phyloP scores from a whole-genome alignment of 2,888 invertebrate genomes.

The Ennomos erosarius region DNA sequence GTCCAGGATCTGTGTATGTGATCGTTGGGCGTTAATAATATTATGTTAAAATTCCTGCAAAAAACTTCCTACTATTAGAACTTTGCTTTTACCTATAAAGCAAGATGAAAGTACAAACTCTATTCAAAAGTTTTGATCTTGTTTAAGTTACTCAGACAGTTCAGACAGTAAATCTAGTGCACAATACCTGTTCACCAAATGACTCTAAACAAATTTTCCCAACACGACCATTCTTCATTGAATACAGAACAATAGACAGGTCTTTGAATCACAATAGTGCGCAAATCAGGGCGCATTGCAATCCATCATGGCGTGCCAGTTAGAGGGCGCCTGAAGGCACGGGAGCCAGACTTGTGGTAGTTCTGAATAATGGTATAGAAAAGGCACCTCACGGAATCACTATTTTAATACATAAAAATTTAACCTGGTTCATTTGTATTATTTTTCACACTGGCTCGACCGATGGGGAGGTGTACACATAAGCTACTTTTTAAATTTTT shows the following conservation, averaged over 20 bases:
- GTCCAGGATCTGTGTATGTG: too few species aligned
- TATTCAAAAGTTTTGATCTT: too few species aligned
- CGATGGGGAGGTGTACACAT: too few species aligned
- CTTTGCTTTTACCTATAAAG: too few species aligned
- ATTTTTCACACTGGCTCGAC: too few species aligned
- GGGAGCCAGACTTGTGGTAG: slow-evolving; percentile 8
- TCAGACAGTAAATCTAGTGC: slow-evolving; percentile 2
- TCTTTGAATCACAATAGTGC: slow-evolving; percentile 10
- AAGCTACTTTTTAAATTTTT: too few species aligned
- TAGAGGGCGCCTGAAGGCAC: slow-evolving; percentile 12
- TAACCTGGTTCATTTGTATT: too few species aligned
- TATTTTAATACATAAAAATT: neutral
- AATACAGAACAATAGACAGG: slow-evolving; percentile 21
- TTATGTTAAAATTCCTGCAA: too few species aligned
- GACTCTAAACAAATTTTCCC: slow-evolving; percentile 4
- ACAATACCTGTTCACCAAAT: slow-evolving; percentile 11
- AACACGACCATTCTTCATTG: slow-evolving; percentile 1
- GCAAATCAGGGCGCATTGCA: slow-evolving; percentile 14
- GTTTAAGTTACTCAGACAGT: too few species aligned
- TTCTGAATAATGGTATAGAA: neutral
- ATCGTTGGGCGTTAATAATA: too few species aligned
- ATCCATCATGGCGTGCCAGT: slow-evolving; percentile 23
- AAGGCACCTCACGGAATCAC: neutral
- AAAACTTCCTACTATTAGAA: too few species aligned
- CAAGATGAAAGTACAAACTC: too few species aligned